A percentile compares a stretch with the other conserved stretches of the same genome.
Evolutionary conservation across 1,140 invertebrate species (phyloP).

Genomic region (Pseudomyrmex pallidus): DNA sequence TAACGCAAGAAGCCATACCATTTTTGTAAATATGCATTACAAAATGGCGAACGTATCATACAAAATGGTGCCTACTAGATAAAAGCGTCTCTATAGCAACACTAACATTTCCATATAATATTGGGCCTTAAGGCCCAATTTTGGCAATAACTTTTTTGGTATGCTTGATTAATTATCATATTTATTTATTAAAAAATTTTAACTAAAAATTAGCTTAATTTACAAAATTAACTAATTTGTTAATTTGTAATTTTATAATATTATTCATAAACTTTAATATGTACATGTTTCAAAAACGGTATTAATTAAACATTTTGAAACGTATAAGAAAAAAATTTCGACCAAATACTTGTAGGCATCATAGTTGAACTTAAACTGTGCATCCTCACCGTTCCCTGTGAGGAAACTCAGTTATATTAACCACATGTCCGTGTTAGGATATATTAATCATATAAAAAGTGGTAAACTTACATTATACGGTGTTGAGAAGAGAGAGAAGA

Average conservation of each 20-base stretch:
- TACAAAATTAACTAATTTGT: neutral
- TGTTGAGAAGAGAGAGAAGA: neutral
- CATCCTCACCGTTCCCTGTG: neutral
- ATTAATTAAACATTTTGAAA: neutral
- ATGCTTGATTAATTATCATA: neutral
- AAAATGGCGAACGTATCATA: slow-evolving; percentile 66
- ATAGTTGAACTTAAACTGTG: neutral
- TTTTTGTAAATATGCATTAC: slow-evolving; percentile 53
- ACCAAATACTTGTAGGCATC: neutral
- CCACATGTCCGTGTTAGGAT: slow-evolving; percentile 7
- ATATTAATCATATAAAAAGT: slow-evolving; percentile 25
- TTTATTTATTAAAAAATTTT: neutral
- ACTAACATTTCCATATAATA: neutral
- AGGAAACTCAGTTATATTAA: slow-evolving; percentile 2
- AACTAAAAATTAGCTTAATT: slow-evolving; percentile 1
- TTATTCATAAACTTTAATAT: neutral
- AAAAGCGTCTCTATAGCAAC: slow-evolving; percentile 22
- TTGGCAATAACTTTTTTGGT: too few relatives aligned
- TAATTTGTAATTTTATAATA: slow-evolving; percentile 6
- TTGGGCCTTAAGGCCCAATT: slow-evolving; percentile 62
- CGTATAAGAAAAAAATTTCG: neutral
- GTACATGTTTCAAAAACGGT: neutral
- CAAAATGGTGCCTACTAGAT: slow-evolving; percentile 67
- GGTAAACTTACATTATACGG: slow-evolving; percentile 65
- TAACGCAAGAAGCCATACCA: neutral